Evolutionary conservation across 2,797 vertebrate species (phyloP), one percentile per base, ranked within the genome.

Genomic region (Danio albolineatus): DNA sequence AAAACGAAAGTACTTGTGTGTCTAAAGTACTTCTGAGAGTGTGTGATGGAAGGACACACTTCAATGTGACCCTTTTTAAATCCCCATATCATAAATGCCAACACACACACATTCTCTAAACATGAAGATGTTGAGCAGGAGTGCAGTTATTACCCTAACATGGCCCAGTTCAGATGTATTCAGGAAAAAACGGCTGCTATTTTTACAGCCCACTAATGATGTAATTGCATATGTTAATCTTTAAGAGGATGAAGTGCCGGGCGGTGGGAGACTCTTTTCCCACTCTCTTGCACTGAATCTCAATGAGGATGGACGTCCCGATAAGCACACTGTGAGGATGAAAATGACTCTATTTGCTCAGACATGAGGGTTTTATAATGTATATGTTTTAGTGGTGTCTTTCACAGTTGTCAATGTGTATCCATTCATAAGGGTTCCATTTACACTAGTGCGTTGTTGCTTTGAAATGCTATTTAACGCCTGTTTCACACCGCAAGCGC

Each of bases 191-290:
- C 57, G 70, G 56, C 64, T 81, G 83, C 86, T 92, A 89, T 92
- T 91, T 91, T 87, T 87, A 90, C 69, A 87, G 83, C 85, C 81
- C 81, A 86, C 88, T 89, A 91, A 92, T 92, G 90, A 90, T 88
- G 83, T 83, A 85, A 86, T 85, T 89, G 88, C 87, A 87, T 89
- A 90, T 90, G 89, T 74, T 90, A 87, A 90, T 92, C 86, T 88
- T 86, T 79, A 54, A 73, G 85, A 87, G 56, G 72, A 79, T 84
- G 82, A 81, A 82, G 80, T 56, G 67, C 79, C 73, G 71, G 54
- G 73, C 81, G 57, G 78, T 62, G 2, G 73, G 17, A 82, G 56
- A 73, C 74, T 72, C 61, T 46, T 73, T 4, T 41, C 19, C 8
- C 13, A 44, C 48, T 41, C 54, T 65, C 28, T 17, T 36, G 28